Evolutionary conservation across 2,888 invertebrate genomes (phyloP).

Genomic region (Strigamia maritima): DNA sequence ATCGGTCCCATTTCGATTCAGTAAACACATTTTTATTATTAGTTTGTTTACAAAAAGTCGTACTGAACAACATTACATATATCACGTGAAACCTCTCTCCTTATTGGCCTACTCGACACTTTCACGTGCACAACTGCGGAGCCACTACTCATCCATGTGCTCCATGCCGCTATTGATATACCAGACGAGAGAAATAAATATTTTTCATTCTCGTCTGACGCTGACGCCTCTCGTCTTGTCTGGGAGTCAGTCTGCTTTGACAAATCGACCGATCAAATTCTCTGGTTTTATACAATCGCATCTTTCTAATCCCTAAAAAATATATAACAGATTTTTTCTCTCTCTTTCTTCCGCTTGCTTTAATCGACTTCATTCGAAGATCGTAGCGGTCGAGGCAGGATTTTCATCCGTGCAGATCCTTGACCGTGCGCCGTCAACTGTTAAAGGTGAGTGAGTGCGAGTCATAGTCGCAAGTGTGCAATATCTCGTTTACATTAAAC

Average conservation of each 20-base stretch:
- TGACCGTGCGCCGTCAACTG: not conserved
- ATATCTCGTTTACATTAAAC: not conserved
- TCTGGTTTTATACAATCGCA: not conserved
- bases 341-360: not conserved
- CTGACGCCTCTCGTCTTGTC: not conserved
- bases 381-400: not conserved
- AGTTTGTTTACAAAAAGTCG: not conserved
- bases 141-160: constrained; percentile 16
- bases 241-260: not conserved
- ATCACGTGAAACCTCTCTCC: not conserved
- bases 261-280: not conserved
- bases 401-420: not conserved
- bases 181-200: constrained; percentile 15
- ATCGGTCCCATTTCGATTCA: too few relatives aligned
- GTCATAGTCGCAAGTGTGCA: not conserved
- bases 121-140: constrained; percentile 6
- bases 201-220: not conserved
- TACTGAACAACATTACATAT: not conserved
- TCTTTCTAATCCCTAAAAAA: not conserved
- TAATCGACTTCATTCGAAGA: not conserved
- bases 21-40: too few relatives aligned
- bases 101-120: not conserved
- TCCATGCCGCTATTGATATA: constrained; percentile 8
- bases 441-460: not conserved
- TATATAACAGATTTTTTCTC: not conserved